phyloP scores from a whole-genome alignment of 2,888 invertebrate genomes.

The Synanthedon tipuliformis region DNA sequence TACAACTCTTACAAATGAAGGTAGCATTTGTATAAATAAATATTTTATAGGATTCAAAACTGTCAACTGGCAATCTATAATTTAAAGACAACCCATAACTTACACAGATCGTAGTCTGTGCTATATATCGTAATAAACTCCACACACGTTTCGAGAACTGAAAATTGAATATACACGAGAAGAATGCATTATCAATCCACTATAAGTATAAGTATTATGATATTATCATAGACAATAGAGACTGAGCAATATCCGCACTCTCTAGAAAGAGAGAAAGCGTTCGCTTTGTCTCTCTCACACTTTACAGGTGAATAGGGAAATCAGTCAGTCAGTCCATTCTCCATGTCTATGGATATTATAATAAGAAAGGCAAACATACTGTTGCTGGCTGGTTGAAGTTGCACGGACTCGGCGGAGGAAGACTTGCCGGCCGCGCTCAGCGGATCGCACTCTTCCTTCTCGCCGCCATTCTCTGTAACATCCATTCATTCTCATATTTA shows the following conservation, averaged over 20 bases:
- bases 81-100: neutral
- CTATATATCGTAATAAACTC: too few relatives aligned
- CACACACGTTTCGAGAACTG: too few relatives aligned
- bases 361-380: constrained; percentile 28
- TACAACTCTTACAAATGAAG: too few relatives aligned
- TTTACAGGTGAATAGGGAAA: neutral
- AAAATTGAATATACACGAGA: too few relatives aligned
- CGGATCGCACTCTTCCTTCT: constrained; percentile 80
- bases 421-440: constrained; percentile 77
- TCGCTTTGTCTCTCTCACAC: too few relatives aligned
- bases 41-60: neutral
- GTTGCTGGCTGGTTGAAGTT: constrained; percentile 68
- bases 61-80: neutral
- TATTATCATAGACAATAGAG: too few relatives aligned
- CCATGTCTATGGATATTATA: neutral
- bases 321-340: neutral
- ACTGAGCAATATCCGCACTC: too few relatives aligned
- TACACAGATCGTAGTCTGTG: neutral
- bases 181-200: too few relatives aligned
- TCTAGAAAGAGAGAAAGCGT: too few relatives aligned
- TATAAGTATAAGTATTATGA: too few relatives aligned
- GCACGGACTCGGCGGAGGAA: constrained; percentile 85
- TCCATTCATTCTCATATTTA: neutral
- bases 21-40: too few relatives aligned
- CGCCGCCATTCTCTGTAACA: constrained; percentile 72